These are phyloP conservation scores for Leptopilina syphax DNA, from an alignment of 2,888 invertebrate species.

Conservation along the genomic window DNA sequence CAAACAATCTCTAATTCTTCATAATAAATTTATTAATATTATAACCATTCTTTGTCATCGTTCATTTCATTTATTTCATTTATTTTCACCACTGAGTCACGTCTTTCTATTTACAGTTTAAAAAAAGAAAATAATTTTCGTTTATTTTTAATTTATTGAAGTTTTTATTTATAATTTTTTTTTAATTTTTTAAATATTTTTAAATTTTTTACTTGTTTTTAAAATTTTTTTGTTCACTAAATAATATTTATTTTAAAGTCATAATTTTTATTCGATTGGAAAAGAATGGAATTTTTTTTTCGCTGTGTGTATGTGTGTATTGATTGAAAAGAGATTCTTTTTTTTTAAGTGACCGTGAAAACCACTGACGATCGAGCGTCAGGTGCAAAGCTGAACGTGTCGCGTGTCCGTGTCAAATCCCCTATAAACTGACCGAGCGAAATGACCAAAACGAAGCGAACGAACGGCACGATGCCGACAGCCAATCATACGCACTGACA, in stretches of 20 bases:
- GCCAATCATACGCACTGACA: conserved; percentile 68
- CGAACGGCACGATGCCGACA: conserved; percentile 63
- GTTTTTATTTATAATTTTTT: too few species aligned
- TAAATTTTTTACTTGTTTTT: too few species aligned
- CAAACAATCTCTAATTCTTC: neutral
- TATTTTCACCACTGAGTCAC: too few species aligned
- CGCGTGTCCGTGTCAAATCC: conserved; percentile 68
- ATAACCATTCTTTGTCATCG: too few species aligned
- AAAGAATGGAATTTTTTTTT: conserved; percentile 23
- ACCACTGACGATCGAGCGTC: conserved; percentile 67
- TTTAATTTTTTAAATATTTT: too few species aligned
- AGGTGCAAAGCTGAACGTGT: conserved; percentile 69
- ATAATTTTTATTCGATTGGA: conserved; percentile 11
- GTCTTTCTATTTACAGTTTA: too few species aligned
- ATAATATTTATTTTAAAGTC: neutral
- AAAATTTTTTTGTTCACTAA: too few species aligned
- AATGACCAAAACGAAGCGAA: conserved; percentile 64
- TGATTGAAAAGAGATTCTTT: neutral
- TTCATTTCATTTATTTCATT: too few species aligned
- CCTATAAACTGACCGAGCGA: conserved; percentile 64
- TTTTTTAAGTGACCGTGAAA: conserved; percentile 62
- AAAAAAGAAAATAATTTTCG: too few species aligned
- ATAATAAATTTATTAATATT: neutral
- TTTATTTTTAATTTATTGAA: too few species aligned
- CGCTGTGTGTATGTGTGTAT: neutral